Evolutionary conservation across 2,113 vertebrate genomes (phyloP).

Genomic region (Hemiprocne comata): DNA sequence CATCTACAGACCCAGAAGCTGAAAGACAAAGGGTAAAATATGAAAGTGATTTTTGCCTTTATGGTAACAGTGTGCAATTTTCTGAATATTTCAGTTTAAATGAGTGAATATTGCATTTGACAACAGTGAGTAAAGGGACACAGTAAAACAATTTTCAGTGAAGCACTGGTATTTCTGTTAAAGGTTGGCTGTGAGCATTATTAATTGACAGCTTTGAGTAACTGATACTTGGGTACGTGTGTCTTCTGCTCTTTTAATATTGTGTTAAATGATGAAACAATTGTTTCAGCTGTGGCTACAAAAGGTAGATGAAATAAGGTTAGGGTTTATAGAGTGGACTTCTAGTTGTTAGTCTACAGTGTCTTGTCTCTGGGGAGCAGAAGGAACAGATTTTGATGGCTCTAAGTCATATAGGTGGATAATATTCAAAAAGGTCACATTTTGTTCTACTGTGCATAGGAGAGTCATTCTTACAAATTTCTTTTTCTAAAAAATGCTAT

Average conservation of each 20-base stretch:
- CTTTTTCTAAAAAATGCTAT: not conserved
- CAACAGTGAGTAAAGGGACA: not conserved
- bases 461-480: not conserved
- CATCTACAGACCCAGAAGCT: constrained; percentile 77
- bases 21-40: constrained; percentile 83
- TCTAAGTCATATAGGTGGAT: not conserved
- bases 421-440: not conserved
- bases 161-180: not conserved
- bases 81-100: not conserved
- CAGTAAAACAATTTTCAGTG: not conserved
- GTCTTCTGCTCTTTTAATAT: not conserved
- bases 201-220: not conserved
- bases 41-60: not conserved
- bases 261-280: not conserved
- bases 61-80: not conserved
- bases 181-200: not conserved
- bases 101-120: not conserved
- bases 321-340: not conserved
- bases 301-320: not conserved
- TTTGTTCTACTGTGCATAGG: not conserved
- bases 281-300: not conserved
- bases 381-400: not conserved
- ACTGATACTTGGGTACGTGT: not conserved
- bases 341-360: not conserved
- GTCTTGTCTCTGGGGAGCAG: not conserved